Conservation (phyloP, 2,888 invertebrate genomes). For the Lithosia quadra region DNA sequence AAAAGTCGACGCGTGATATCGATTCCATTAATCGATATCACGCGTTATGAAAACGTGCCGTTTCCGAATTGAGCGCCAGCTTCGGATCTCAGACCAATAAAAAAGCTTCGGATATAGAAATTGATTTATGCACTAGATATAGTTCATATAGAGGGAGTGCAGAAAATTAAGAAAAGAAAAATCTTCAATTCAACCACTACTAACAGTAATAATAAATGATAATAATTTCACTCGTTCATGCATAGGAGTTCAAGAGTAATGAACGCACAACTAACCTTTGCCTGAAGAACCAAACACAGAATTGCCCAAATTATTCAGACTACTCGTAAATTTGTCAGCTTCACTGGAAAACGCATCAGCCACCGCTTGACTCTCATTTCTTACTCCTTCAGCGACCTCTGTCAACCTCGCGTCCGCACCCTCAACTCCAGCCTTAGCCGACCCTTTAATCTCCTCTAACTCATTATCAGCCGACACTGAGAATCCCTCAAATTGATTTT, state of each 20-base stretch:
- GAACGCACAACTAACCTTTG: conserved; percentile 68
- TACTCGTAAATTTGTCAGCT: conserved; percentile 78
- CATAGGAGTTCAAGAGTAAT: neutral
- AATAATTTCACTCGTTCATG: neutral
- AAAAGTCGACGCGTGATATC: no score
- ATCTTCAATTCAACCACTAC: neutral
- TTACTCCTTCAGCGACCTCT: conserved; percentile 59
- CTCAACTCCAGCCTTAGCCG: conserved; percentile 64
- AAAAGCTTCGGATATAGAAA: no score
- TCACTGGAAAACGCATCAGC: conserved; percentile 68
- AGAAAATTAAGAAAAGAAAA: no score
- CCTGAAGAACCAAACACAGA: conserved; percentile 82
- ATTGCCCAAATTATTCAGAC: conserved; percentile 80
- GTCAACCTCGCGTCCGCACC: conserved; percentile 67
- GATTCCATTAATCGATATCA: no score
- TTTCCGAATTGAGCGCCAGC: no score
- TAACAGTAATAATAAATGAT: neutral
- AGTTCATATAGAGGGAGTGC: neutral
- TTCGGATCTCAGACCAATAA: no score
- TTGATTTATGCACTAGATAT: no score
- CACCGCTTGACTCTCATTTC: conserved; percentile 60
- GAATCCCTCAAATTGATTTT: conserved; percentile 79
- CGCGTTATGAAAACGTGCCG: no score
- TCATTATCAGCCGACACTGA: conserved; percentile 81
- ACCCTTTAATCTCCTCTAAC: conserved; percentile 74